Conservation (phyloP, 1,140 invertebrate species). For the Solen grandis region DNA sequence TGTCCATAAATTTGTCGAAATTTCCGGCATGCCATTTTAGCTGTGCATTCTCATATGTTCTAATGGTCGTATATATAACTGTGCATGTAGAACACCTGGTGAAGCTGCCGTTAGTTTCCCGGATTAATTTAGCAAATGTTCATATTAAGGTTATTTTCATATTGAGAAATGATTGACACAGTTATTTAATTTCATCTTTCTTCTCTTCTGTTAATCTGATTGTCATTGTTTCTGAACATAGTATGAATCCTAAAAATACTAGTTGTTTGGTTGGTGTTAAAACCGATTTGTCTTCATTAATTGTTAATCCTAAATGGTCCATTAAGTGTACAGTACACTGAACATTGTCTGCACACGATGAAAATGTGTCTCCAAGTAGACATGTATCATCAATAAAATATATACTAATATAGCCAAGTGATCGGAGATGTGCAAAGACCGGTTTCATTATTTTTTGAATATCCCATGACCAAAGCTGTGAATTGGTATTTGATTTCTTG, state of each 20-base stretch:
- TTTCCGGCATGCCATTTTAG: too few relatives aligned
- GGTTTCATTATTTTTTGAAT: slow-evolving; percentile 19
- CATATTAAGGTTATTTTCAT: neutral
- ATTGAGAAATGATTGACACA: neutral
- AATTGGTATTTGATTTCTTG: too few relatives aligned
- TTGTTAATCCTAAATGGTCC: neutral
- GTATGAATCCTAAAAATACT: neutral
- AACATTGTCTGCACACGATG: neutral
- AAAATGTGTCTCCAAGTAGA: too few relatives aligned
- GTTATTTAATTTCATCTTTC: neutral
- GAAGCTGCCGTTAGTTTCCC: slow-evolving; percentile 3
- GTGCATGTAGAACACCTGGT: slow-evolving; percentile 6
- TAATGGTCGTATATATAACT: too few relatives aligned
- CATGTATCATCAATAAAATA: too few relatives aligned
- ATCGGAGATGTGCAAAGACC: slow-evolving; percentile 1
- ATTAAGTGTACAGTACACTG: neutral
- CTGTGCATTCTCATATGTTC: slow-evolving; percentile 5
- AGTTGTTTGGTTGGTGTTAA: neutral
- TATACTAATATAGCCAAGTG: too few relatives aligned
- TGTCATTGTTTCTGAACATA: too few relatives aligned
- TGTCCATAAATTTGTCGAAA: too few relatives aligned
- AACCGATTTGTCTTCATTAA: neutral
- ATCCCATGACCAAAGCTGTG: too few relatives aligned
- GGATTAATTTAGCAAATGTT: neutral
- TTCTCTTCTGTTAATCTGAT: neutral